Conservation (phyloP, 1,140 invertebrate genomes). For the Lasioglossum baleicum region DNA sequence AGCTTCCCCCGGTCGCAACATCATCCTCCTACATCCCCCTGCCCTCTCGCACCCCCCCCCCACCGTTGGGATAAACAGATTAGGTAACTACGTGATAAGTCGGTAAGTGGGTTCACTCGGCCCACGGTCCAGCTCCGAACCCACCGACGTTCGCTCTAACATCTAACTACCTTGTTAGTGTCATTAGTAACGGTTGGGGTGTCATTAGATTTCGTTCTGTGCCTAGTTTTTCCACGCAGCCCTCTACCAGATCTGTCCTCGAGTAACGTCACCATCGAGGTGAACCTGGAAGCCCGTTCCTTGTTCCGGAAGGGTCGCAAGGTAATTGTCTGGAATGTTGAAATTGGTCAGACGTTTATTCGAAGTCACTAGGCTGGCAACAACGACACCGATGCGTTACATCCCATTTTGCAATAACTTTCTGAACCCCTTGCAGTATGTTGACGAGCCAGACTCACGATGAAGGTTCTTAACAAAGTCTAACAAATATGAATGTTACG, state of each 20-base stretch:
- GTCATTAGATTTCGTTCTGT: conserved; percentile 79
- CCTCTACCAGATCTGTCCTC: conserved; percentile 2
- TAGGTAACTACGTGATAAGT: conserved; percentile 81
- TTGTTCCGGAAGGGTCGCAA: neutral
- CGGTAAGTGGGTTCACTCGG: conserved; percentile 80
- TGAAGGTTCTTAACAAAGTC: too few species aligned
- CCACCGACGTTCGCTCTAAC: conserved; percentile 75
- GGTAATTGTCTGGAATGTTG: too few species aligned
- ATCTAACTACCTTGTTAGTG: conserved; percentile 80
- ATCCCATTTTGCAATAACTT: too few species aligned
- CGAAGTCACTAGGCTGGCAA: too few species aligned
- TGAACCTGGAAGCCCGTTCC: neutral
- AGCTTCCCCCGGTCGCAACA: conserved; percentile 43
- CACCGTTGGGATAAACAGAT: conserved; percentile 79
- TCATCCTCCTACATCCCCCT: conserved; percentile 44
- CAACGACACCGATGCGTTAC: too few species aligned
- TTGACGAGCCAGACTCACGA: too few species aligned
- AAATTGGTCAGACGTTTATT: too few species aligned
- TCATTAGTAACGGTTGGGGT: conserved; percentile 79
- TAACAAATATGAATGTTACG: too few species aligned
- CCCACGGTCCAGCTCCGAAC: conserved; percentile 68
- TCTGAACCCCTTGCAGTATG: too few species aligned
- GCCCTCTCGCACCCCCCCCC: conserved; percentile 41
- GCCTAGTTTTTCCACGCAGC: conserved; percentile 74
- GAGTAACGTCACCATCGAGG: neutral